Evolutionary conservation across 2,113 vertebrate species (phyloP).

Genomic region (Upupa epops): DNA sequence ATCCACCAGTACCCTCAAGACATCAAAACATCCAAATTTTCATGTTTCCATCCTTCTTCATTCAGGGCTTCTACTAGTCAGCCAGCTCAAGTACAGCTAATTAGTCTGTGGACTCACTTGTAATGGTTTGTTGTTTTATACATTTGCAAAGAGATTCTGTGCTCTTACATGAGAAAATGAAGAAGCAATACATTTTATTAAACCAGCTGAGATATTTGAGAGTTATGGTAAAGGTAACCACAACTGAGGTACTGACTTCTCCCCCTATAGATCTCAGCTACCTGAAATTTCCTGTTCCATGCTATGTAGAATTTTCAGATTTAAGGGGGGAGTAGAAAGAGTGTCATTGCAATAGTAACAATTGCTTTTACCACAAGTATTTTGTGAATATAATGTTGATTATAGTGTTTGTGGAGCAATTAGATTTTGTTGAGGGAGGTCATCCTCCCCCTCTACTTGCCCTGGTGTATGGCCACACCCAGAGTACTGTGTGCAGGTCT

Average conservation of each 20-base stretch:
- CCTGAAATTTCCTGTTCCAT: slow-evolving; percentile 1
- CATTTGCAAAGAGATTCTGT: not conserved
- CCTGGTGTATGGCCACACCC: too few relatives aligned
- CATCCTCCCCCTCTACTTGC: too few relatives aligned
- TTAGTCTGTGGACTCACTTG: not conserved
- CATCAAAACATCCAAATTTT: not conserved
- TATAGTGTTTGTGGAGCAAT: not conserved
- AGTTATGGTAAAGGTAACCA: not conserved
- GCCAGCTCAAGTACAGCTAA: not conserved
- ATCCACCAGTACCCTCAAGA: too few relatives aligned
- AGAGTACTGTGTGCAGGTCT: too few relatives aligned
- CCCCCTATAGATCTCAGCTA: not conserved
- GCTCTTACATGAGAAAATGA: not conserved
- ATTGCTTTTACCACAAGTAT: not conserved
- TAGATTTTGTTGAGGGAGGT: not conserved
- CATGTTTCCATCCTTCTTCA: not conserved
- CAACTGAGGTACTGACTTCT: not conserved
- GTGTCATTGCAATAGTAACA: not conserved
- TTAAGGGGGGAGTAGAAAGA: not conserved
- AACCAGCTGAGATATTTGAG: not conserved
- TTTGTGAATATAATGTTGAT: not conserved
- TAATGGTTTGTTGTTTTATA: not conserved
- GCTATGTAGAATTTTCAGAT: not conserved
- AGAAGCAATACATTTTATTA: slow-evolving; percentile 6
- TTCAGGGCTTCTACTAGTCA: not conserved